Conservation (phyloP, 2,113 vertebrate genomes). For the Chaenocephalus aceratus region DNA sequence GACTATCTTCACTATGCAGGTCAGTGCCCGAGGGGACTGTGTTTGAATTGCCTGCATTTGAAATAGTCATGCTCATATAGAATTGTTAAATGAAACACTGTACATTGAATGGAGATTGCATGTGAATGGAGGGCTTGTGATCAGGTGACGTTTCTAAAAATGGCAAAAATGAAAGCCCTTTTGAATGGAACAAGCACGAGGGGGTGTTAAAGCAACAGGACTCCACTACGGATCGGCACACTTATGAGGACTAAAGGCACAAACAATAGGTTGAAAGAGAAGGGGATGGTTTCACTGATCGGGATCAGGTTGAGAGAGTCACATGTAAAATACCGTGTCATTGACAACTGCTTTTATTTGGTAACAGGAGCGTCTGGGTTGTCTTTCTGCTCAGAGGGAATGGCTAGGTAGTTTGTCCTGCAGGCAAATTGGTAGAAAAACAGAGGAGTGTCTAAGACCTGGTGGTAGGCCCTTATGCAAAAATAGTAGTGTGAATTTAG, state of each 20-base stretch:
- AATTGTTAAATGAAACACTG: neutral
- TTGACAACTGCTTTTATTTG: slow-evolving; percentile 85
- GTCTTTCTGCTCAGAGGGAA: slow-evolving; percentile 96
- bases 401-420: slow-evolving; percentile 96
- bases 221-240: slow-evolving; percentile 34
- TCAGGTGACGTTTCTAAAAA: slow-evolving; percentile 1
- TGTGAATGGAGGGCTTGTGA: slow-evolving; percentile 9
- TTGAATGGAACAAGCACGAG: slow-evolving; percentile 12
- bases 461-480: slow-evolving; percentile 13
- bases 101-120: slow-evolving; percentile 10
- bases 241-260: slow-evolving; percentile 38
- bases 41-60: neutral
- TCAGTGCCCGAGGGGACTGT: neutral
- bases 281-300: slow-evolving; percentile 39
- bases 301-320: slow-evolving; percentile 34
- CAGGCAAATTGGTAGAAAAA: slow-evolving; percentile 66
- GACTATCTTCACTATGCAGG: slow-evolving; percentile 1
- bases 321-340: slow-evolving; percentile 83
- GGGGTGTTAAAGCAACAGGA: slow-evolving; percentile 41
- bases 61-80: neutral
- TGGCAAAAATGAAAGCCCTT: slow-evolving; percentile 38
- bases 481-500: neutral
- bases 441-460: slow-evolving; percentile 66
- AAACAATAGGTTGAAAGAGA: slow-evolving; percentile 62
- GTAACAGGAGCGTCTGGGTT: slow-evolving; percentile 89